Conservation (phyloP, 2,797 vertebrate species). For the Bovichtus variegatus region DNA sequence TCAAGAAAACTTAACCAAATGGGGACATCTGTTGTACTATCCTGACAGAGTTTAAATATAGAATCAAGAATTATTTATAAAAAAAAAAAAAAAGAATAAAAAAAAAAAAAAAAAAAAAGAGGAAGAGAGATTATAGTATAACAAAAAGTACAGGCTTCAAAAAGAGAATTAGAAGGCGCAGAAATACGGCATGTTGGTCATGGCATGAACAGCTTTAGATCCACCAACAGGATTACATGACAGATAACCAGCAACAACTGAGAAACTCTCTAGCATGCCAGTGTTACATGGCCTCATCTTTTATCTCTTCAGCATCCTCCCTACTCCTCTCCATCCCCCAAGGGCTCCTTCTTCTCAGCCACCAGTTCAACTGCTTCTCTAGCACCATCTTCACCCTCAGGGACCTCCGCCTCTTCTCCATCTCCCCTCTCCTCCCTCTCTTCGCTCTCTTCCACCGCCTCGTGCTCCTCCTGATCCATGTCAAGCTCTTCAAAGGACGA, state of each 20-base stretch:
- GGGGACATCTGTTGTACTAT: slow-evolving; percentile 8
- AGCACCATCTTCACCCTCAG: slow-evolving; percentile 72
- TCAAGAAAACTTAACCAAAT: background rate
- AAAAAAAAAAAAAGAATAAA: too few relatives aligned
- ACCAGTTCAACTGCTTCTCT: slow-evolving; percentile 63
- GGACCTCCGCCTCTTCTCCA: slow-evolving; percentile 31
- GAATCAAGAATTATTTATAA: slow-evolving; percentile 20
- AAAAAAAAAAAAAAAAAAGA: too few relatives aligned
- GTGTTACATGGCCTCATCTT: slow-evolving; percentile 40
- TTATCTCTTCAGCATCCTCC: slow-evolving; percentile 52
- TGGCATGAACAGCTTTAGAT: slow-evolving; percentile 63
- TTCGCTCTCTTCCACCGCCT: slow-evolving; percentile 65
- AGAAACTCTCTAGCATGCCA: slow-evolving; percentile 56
- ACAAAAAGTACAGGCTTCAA: slow-evolving; percentile 58
- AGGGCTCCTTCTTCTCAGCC: slow-evolving; percentile 74
- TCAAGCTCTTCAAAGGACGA: slow-evolving; percentile 98
- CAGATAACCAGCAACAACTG: slow-evolving; percentile 69
- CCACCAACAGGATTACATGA: slow-evolving; percentile 69
- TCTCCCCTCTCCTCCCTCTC: slow-evolving; percentile 28
- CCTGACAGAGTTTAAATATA: slow-evolving; percentile 29
- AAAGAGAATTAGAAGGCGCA: slow-evolving; percentile 53
- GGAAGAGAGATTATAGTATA: slow-evolving; percentile 37
- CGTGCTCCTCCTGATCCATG: slow-evolving; percentile 87
- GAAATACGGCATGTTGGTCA: slow-evolving; percentile 65
- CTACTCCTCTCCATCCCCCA: slow-evolving; percentile 85